phyloP scores from a whole-genome alignment of 2,797 vertebrate species.

The Antennarius maculatus region DNA sequence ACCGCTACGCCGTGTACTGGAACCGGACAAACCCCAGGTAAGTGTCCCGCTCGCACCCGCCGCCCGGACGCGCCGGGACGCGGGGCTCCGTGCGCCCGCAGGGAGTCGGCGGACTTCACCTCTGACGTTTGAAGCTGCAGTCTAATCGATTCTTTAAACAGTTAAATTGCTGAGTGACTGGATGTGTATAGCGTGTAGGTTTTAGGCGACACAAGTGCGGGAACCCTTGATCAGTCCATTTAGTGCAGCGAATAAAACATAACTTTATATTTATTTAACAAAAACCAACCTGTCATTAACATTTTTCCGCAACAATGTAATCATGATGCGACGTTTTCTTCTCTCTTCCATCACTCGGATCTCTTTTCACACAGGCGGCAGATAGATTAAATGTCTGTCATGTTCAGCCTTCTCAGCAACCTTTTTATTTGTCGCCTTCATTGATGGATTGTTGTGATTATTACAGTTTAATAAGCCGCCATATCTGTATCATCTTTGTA shows the following conservation, averaged over 20 bases:
- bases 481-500: slow-evolving; percentile 12
- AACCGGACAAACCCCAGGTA: slow-evolving; percentile 97
- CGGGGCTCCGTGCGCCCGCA: slow-evolving; percentile 13
- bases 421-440: background rate
- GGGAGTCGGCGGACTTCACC: slow-evolving; percentile 17
- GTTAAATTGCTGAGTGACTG: background rate
- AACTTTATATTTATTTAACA: background rate
- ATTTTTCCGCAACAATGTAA: too few relatives aligned
- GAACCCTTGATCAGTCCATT: background rate
- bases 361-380: background rate
- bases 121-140: slow-evolving; percentile 3
- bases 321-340: too few relatives aligned
- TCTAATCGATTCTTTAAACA: background rate
- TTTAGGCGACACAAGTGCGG: background rate
- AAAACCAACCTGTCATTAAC: too few relatives aligned
- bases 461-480: slow-evolving; percentile 17
- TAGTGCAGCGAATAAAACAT: background rate
- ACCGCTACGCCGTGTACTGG: slow-evolving; percentile 97
- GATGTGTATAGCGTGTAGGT: background rate
- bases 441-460: slow-evolving; percentile 3
- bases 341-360: background rate
- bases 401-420: background rate
- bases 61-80: slow-evolving; percentile 5
- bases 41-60: slow-evolving; percentile 53
- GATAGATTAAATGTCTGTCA: background rate